Evolutionary conservation across 2,797 vertebrate genomes (phyloP).

Genomic region (Ciconia nigra): DNA sequence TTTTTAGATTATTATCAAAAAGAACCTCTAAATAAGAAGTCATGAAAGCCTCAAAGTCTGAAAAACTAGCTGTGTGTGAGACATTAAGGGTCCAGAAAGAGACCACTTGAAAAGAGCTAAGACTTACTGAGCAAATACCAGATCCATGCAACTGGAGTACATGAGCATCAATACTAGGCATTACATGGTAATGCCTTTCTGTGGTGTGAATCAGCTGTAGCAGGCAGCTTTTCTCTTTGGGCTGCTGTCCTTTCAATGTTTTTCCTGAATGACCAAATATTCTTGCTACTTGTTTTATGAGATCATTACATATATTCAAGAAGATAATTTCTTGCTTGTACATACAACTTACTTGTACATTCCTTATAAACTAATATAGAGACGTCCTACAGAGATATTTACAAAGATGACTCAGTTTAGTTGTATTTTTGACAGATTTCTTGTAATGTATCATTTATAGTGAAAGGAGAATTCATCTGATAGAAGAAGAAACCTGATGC

Average conservation of each 20-base stretch:
- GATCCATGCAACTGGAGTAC: background rate
- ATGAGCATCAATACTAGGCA: background rate
- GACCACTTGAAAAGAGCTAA: background rate
- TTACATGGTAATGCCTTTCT: background rate
- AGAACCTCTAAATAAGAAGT: background rate
- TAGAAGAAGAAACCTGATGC: background rate
- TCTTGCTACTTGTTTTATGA: background rate
- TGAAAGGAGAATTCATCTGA: background rate
- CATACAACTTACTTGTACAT: background rate
- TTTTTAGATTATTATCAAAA: background rate
- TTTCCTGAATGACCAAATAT: background rate
- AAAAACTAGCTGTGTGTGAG: background rate
- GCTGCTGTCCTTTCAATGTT: background rate
- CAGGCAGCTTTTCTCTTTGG: background rate
- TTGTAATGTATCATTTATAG: background rate
- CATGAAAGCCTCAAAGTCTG: background rate
- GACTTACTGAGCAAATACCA: background rate
- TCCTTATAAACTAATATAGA: background rate
- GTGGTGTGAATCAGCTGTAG: background rate
- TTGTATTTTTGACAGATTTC: constrained; percentile 22
- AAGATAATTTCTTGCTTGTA: background rate
- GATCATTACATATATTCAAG: background rate
- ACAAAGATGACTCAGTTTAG: background rate
- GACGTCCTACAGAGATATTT: background rate
- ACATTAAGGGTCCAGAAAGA: background rate